Base-by-base conservation (phyloP, 2,888 invertebrate genomes). In the Catocala sponsa region DNA sequence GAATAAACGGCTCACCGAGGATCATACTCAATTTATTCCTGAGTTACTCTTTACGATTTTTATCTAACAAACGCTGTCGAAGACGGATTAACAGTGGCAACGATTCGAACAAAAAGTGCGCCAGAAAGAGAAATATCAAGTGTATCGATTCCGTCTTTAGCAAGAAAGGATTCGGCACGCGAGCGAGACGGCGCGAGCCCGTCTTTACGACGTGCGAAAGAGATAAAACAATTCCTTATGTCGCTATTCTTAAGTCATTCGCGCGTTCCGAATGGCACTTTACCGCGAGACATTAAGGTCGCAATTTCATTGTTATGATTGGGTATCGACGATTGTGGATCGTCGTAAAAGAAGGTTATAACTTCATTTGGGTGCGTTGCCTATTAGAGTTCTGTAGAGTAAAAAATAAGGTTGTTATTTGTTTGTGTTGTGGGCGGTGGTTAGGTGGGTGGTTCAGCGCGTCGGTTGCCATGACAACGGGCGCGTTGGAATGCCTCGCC, bases 401-500 rank as follows among this genome's bases (percentile, higher is more conserved):
- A 82, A 79, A 71, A 81, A 81, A 87, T 91, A 92, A 86, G 89
- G 91, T 87, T 81, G 89, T 87, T 85, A 87, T 88, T 93, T 85
- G 90, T 81, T 79, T 81, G 88, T 67, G 70, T 74, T 62, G 77
- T 73, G 79, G 81, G 84, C 76, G 83, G 84, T 82, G 84, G 86
- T 81, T 82, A 80, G 72, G 79, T 78, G 78, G 77, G 84, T 74
- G 69, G 84, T 81, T 83, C 79, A 79, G 79, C 80, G 59, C 66
- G 87, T 75, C 85, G 89, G 95, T 96, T 92, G 89, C 95, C 92
- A 95, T 95, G 94, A 95, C 91, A 93, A 95, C 95, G 81, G 86
- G 83, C 80, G 87, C 89, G 88, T 86, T 90, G 91, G 92, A 92
- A 92, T 92, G 90, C 89, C 70, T 81, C 77, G 74, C 79, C 86